Conservation (phyloP, 2,888 invertebrate genomes). For the Mayetiola destructor region DNA sequence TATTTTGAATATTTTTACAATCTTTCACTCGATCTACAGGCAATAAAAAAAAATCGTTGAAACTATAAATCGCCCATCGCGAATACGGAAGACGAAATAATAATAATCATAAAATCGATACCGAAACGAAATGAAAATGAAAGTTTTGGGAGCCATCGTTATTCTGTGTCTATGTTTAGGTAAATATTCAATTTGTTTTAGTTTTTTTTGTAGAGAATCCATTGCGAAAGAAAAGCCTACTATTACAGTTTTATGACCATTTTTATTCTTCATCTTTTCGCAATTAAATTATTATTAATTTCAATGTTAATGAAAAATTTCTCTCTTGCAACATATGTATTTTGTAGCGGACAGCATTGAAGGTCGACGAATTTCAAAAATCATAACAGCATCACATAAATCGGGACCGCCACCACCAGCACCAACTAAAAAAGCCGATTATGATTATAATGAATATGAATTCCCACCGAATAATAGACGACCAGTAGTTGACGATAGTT, state of each 20-base stretch:
- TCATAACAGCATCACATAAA: conserved; percentile 1
- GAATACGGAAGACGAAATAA: too few relatives aligned
- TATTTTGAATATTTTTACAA: too few relatives aligned
- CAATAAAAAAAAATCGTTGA: too few relatives aligned
- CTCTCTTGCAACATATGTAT: too few relatives aligned
- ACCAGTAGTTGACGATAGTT: neutral
- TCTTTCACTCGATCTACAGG: too few relatives aligned
- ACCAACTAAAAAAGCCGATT: neutral
- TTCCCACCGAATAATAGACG: neutral
- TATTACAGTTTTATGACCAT: too few relatives aligned
- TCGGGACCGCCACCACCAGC: neutral
- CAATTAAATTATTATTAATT: too few relatives aligned
- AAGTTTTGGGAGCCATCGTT: neutral
- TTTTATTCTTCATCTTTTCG: neutral
- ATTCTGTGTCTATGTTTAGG: neutral
- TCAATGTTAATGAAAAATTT: neutral
- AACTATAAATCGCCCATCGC: too few relatives aligned
- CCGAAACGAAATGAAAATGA: conserved; percentile 3
- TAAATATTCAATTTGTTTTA: neutral
- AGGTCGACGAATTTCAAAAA: neutral
- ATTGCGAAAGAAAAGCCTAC: too few relatives aligned
- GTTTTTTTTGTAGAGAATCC: too few relatives aligned
- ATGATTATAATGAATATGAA: neutral
- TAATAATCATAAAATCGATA: neutral
- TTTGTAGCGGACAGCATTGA: neutral